Evolutionary conservation across 2,113 vertebrate genomes (phyloP), one percentile per base, ranked within the genome.

Genomic region (Carlito syrichta): DNA sequence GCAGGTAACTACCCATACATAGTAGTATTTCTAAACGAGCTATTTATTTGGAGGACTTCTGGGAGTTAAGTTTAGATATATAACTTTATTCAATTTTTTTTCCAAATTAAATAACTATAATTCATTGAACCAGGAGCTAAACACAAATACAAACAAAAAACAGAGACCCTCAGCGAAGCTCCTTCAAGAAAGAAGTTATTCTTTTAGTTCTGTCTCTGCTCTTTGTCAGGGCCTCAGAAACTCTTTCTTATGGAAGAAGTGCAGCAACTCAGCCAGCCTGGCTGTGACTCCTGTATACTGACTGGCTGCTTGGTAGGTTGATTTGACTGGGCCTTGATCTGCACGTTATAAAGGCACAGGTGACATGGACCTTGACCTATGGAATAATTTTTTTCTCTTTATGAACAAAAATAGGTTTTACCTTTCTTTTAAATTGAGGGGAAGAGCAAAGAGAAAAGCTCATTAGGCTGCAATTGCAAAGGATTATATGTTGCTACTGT

Each of bases 311-410:
- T 45, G 35, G 17, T 69, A 13, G 71, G 54, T 27, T 38, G 35
- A 84, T 17, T 52, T 82, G 91, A 25, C 68, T 35, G 68, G 93
- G 71, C 35, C 45, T 45, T 71, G 58, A 38, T 89, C 43, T 83
- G 66, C 52, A 19, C 19, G 8, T 86, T 94, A 13, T 30, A 94
- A 85, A 93, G 85, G 89, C 58, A 60, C 17, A 23, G 60, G 43
- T 85, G 77, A 86, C n/a, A 38, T 69, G 76, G 69, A 58, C 76
- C 62, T 32, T 78, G 68, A 86, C 30, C 81, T 90, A 6, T 76
- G 77, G 74, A 93, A 83, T 76, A n/a, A 9, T 50, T 58, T 69
- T 89, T 96, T 95, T 63, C 54, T 96, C 9, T 89, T 73, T 94
- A 76, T 81, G 86, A 89, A 40, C 45, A 84, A 58, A 77, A 76